phyloP scores from a whole-genome alignment of 2,888 invertebrate species.

The Schizaphis graminum region DNA sequence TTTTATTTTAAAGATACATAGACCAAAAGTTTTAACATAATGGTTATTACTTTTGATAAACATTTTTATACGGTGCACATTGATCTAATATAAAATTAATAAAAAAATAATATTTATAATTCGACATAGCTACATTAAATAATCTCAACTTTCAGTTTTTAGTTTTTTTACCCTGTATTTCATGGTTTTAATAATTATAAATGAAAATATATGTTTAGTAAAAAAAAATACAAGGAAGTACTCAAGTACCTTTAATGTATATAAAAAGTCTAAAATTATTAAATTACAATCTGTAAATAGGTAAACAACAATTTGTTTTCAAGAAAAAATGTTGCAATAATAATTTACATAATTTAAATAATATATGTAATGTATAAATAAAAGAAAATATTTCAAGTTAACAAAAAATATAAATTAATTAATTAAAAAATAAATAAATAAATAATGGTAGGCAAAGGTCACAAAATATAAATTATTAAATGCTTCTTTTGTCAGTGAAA shows the following conservation, averaged over 20 bases:
- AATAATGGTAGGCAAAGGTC: conserved; percentile 64
- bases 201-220: conserved; percentile 10
- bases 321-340: conserved; percentile 8
- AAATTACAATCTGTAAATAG: conserved; percentile 35
- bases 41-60: neutral
- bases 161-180: conserved; percentile 42
- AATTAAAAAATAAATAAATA: conserved; percentile 42
- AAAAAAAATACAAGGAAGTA: conserved; percentile 40
- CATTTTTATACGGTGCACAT: neutral
- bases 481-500: conserved; percentile 51
- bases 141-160: neutral
- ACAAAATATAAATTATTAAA: conserved; percentile 55
- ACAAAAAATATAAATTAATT: conserved; percentile 61
- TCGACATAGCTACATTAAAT: neutral
- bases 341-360: conserved; percentile 43
- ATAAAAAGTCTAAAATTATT: neutral
- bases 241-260: conserved; percentile 8
- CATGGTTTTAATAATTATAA: neutral
- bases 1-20: conserved; percentile 27
- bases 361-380: conserved; percentile 48
- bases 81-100: neutral
- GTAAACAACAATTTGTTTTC: conserved; percentile 19
- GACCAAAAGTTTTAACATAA: neutral
- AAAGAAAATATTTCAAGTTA: conserved; percentile 60
- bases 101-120: conserved; percentile 1